Evolutionary conservation across 37 sponge, comb jelly and placozoan species (phyloP).

Genomic region (Axinella damicornis): DNA sequence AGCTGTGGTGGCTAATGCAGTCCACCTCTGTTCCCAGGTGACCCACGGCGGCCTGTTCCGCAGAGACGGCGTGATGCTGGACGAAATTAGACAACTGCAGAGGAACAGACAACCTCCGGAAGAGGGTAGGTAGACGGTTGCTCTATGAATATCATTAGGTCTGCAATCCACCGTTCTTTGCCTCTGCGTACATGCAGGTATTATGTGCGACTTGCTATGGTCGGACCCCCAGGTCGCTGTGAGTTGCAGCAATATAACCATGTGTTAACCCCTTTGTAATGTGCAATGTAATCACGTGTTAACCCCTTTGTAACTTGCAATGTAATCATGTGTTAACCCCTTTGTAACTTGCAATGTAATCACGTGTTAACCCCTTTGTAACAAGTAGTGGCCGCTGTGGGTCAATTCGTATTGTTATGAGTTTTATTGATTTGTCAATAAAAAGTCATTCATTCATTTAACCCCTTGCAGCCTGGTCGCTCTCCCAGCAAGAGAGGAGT

Average conservation of each 20-base stretch:
- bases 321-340: background rate
- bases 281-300: background rate
- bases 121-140: slow-evolving; percentile 4
- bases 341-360: no score
- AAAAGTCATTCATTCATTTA: background rate
- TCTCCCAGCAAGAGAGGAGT: slow-evolving; percentile 95
- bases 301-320: no score
- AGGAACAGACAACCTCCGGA: slow-evolving; percentile 69
- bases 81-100: slow-evolving; percentile 84
- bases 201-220: slow-evolving; percentile 99
- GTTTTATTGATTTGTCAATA: background rate
- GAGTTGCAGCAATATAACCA: background rate
- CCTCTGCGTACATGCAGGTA: slow-evolving; percentile 16
- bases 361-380: no score
- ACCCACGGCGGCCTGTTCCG: slow-evolving; percentile 97
- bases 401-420: background rate
- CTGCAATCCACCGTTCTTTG: no score
- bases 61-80: slow-evolving; percentile 84
- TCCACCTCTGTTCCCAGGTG: slow-evolving; percentile 31
- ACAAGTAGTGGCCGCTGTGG: no score
- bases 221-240: slow-evolving; percentile 93
- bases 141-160: no score
- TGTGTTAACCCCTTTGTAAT: background rate
- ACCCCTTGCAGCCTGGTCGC: slow-evolving; percentile 67
- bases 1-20: no score